Conservation (phyloP, 2,113 vertebrate genomes). For the Mobula hypostoma region DNA sequence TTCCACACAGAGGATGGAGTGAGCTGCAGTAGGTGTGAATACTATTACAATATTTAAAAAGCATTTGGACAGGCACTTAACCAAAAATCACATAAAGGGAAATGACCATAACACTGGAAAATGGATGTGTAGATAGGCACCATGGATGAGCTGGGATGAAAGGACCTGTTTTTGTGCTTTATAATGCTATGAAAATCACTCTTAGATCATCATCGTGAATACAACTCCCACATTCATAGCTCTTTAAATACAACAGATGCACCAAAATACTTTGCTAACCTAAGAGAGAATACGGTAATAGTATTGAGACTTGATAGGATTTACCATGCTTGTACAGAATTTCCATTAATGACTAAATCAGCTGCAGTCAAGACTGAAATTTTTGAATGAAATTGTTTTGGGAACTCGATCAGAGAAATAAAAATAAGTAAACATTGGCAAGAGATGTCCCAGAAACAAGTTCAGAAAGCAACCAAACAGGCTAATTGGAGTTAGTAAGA, state of each 20-base stretch:
- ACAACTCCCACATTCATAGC: not conserved
- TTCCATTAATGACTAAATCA: not conserved
- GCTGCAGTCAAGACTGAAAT: not conserved
- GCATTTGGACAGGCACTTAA: too few relatives aligned
- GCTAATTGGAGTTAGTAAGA: not conserved
- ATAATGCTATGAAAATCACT: too few relatives aligned
- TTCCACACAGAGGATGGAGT: too few relatives aligned
- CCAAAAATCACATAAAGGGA: too few relatives aligned
- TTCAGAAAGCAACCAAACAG: not conserved
- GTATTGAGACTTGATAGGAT: too few relatives aligned
- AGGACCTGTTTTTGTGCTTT: too few relatives aligned
- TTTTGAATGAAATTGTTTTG: not conserved
- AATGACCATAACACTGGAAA: too few relatives aligned
- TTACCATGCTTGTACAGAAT: not conserved
- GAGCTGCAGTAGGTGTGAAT: too few relatives aligned
- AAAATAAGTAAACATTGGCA: not conserved
- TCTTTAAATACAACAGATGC: not conserved
- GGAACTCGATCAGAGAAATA: not conserved
- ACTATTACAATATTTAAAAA: too few relatives aligned
- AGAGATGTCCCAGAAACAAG: not conserved
- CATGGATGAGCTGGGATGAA: too few relatives aligned
- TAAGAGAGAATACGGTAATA: too few relatives aligned
- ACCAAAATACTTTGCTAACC: not conserved
- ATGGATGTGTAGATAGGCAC: too few relatives aligned
- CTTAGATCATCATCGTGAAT: not conserved